phyloP scores from a whole-genome alignment of 2,888 invertebrate species.

The Megaustenia siamemsis region DNA sequence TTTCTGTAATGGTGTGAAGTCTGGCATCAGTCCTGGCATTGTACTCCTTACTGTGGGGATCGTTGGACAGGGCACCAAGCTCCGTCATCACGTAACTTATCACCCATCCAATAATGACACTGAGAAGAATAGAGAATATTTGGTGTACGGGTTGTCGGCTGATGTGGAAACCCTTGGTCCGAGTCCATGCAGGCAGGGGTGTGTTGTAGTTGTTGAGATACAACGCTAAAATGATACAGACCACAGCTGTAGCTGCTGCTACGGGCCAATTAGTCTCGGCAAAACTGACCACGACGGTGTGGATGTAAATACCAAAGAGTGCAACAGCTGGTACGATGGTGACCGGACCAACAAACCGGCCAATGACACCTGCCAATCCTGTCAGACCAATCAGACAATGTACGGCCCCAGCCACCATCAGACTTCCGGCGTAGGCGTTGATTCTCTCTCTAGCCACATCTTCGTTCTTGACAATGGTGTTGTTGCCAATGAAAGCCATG shows the following conservation, averaged over 20 bases:
- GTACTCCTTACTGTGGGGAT: conserved; percentile 71
- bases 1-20: conserved; percentile 64
- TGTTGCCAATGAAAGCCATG: conserved; percentile 37
- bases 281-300: conserved; percentile 56
- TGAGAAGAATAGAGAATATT: conserved; percentile 69
- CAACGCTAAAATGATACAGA: conserved; percentile 62
- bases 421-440: conserved; percentile 67
- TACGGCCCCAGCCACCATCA: conserved; percentile 66
- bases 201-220: conserved; percentile 62
- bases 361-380: conserved; percentile 65
- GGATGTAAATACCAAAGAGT: conserved; percentile 59
- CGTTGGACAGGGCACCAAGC: conserved; percentile 78
- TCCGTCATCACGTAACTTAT: conserved; percentile 70
- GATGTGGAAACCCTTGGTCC: conserved; percentile 64
- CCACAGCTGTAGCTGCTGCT: conserved; percentile 77
- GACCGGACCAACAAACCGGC: conserved; percentile 59
- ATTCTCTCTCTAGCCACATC: conserved; percentile 36
- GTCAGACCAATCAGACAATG: conserved; percentile 68
- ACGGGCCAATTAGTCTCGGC: conserved; percentile 58
- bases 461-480: background rate
- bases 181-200: conserved; percentile 64
- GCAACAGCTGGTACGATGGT: conserved; percentile 59
- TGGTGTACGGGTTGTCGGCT: conserved; percentile 67
- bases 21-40: conserved; percentile 74
- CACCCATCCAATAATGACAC: conserved; percentile 71